phyloP scores from a whole-genome alignment of 92 coral and sea anemone genomes.

The Parazoanthus atlanticus region DNA sequence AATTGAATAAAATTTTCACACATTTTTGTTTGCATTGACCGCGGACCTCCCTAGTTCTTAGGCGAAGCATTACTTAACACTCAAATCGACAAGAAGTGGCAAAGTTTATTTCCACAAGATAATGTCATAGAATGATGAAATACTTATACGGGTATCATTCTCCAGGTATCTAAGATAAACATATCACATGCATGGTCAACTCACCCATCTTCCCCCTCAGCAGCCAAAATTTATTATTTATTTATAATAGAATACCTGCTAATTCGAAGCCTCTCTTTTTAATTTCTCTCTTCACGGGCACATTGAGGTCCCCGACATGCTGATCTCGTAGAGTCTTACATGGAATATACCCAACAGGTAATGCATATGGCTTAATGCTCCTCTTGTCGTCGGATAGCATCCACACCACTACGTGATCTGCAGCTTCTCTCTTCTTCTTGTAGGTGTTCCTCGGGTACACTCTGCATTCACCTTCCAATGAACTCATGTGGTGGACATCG shows the following conservation, averaged over 20 bases:
- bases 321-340: constrained; percentile 34
- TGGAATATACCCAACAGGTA: constrained; percentile 44
- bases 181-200: too few relatives aligned
- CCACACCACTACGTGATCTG: constrained; percentile 48
- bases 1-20: too few relatives aligned
- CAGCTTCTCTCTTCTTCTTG: constrained; percentile 43
- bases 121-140: too few relatives aligned
- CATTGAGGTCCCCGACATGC: constrained; percentile 29
- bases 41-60: too few relatives aligned
- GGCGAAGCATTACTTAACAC: too few relatives aligned
- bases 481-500: background rate
- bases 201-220: too few relatives aligned
- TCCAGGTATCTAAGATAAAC: too few relatives aligned
- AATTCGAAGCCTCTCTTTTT: background rate
- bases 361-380: constrained; percentile 37
- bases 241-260: background rate
- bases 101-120: too few relatives aligned
- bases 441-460: constrained; percentile 33
- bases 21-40: too few relatives aligned
- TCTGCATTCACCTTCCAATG: constrained; percentile 13
- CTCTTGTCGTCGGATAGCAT: constrained; percentile 43
- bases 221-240: background rate
- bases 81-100: too few relatives aligned
- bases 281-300: constrained; percentile 32
- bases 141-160: too few relatives aligned